Base-by-base conservation (phyloP, 2,113 vertebrate genomes). In the Smithornis capensis region DNA sequence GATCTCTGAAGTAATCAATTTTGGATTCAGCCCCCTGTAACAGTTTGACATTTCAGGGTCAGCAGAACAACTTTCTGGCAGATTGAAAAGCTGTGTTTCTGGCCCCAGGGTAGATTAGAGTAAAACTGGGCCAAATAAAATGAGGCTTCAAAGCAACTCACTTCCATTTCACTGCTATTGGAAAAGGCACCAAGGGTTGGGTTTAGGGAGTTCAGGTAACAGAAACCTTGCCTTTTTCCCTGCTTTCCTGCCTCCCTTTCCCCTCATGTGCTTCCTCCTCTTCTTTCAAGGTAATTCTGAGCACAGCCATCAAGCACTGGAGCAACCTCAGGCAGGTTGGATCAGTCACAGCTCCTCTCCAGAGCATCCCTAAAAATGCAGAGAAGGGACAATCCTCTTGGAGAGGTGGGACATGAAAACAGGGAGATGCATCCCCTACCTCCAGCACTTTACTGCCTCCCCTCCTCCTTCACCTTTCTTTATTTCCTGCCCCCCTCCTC, bases 11-110 rank as follows among this genome's bases (percentile, higher is more conserved):
- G 95, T 96, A 95, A 97, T 97, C 95, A 96, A 69, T 96, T 97
- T 95, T 91, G 65, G 89, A 96, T 97, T 95, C 94, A 89, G 88
- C 23, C 78, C 87, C 87, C 75, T 96, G 7, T 96, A 96, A 90
- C 89, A 82, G 82, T 93, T 96, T 97, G 97, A 97, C 96, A 97
- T 97, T 95, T 97, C 95, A 95, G 93, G 97, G 96, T 97, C 97
- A 97, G 92, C 94, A 75, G 96, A 95, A 94, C 95, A 95, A 95
- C 96, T 93, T 95, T 92, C 75, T 86, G 79, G 94, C 74, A 97
- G 95, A 96, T 97, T 95, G 96, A 96, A 97, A 97, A 97, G 75
- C 93, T 76, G 29, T 63, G 76, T 94, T 95, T 78, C 93, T 90
- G 73, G 92, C 88, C 82, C 92, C 60, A 49, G 63, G 62, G 85